Base-by-base conservation (phyloP, 2,113 vertebrate genomes). In the Peromyscus polionotus region DNA sequence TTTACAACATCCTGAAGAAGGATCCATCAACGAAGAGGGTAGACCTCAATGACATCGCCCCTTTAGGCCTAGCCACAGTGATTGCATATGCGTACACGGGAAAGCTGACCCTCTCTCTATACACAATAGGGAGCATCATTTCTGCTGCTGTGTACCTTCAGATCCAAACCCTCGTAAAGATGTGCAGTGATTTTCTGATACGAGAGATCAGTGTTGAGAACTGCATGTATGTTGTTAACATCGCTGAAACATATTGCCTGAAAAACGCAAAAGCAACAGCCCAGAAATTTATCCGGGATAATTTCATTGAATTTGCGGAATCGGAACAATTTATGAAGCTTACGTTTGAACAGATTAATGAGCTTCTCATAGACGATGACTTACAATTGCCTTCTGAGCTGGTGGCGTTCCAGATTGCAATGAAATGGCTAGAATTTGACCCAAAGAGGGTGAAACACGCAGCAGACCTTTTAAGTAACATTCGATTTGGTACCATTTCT, bases 281-380 rank as follows among this genome's bases (percentile, higher is more conserved):
- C 0, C 99, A 99, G 97, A 99, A 99, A 98, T 99, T 99, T 97
- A 99, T 99, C 98, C 98, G 99, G 95, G 99, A 99, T 97, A 99
- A 99, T 98, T 99, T 99, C 98, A 99, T 99, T 0, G 99, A 99
- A 98, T 99, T 99, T 98, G 99, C 99, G 72, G 99, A 99, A 98
- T 99, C 99, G 26, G 99, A 99, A 96, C 99, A 99, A 98, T 99
- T 99, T 98, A 98, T 99, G 98, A 99, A 99, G 98, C 99, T 99
- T 94, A 99, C 99, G 28, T 99, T 99, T 96, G 99, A 99, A 98
- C 99, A 99, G 98, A 99, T 99, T 90, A 99, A 99, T n/a, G 99
- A 99, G 98, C 99, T 99, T 95, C 99, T 99, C 89, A 98, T 99
- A 68, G 99, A 99, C 88, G 99, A 99, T 48, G 99, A 99, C 83